Conservation (phyloP, 2,888 invertebrate genomes). For the Boloria selene region DNA sequence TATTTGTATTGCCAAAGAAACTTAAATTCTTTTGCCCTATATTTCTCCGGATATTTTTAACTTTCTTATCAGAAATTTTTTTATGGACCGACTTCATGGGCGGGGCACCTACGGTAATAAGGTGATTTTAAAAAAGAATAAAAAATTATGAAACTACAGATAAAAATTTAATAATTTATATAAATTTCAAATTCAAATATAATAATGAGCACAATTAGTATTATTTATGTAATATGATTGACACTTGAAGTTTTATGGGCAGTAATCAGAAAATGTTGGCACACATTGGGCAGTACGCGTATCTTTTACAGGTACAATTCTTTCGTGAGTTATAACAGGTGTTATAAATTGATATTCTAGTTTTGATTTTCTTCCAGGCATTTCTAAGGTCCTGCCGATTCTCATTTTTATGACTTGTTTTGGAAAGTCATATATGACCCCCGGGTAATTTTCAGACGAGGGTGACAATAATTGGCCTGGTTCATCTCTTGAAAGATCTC, state of each 20-base stretch:
- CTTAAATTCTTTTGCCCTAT: slow-evolving; percentile 25
- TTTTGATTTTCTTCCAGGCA: slow-evolving; percentile 69
- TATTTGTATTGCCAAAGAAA: background rate
- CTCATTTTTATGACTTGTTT: slow-evolving; percentile 70
- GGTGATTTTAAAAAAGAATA: slow-evolving; percentile 43
- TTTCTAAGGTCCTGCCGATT: slow-evolving; percentile 66
- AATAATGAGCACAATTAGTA: background rate
- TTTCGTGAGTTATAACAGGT: slow-evolving; percentile 54
- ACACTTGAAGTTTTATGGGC: slow-evolving; percentile 30
- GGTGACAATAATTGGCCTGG: slow-evolving; percentile 60
- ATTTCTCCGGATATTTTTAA: slow-evolving; percentile 39
- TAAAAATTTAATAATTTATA: slow-evolving; percentile 17
- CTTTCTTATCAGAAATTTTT: slow-evolving; percentile 54
- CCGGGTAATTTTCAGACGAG: slow-evolving; percentile 59
- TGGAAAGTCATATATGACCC: slow-evolving; percentile 66
- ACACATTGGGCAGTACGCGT: slow-evolving; percentile 67
- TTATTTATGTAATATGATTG: too few species aligned
- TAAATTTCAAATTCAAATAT: background rate
- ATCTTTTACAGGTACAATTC: slow-evolving; percentile 59
- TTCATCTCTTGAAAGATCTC: slow-evolving; percentile 69
- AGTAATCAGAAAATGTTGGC: slow-evolving; percentile 53
- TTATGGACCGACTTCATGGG: slow-evolving; percentile 58
- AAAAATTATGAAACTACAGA: slow-evolving; percentile 19
- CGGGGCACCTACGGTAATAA: slow-evolving; percentile 68
- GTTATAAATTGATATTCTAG: slow-evolving; percentile 75